A percentile compares a stretch with the other conserved stretches of the same genome.
These are phyloP conservation scores for Dichetophora obliterata DNA, from an alignment of 2,888 invertebrate species.

Conservation along the genomic window DNA sequence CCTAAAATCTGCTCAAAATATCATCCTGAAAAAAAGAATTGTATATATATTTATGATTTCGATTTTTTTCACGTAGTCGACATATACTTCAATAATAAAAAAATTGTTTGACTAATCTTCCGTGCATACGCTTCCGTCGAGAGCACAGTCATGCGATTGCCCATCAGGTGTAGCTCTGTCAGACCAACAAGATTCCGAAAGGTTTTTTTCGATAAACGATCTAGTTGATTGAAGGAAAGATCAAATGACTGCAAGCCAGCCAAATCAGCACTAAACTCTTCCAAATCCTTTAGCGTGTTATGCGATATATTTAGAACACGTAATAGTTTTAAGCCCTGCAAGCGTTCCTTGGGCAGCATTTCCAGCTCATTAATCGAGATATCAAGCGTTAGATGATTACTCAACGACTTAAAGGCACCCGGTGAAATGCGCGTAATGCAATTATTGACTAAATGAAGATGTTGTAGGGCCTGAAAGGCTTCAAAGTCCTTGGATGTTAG, in stretches of 20 bases:
- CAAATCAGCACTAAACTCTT: slow-evolving; percentile 85
- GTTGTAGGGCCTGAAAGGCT: slow-evolving; percentile 83
- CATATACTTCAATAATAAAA: no score
- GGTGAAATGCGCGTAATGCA: slow-evolving; percentile 84
- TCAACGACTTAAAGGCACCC: slow-evolving; percentile 84
- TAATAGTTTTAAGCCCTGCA: slow-evolving; percentile 82
- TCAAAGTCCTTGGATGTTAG: slow-evolving; percentile 89
- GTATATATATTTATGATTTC: no score
- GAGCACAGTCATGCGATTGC: slow-evolving; percentile 85
- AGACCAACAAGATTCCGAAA: slow-evolving; percentile 84
- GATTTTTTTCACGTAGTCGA: no score
- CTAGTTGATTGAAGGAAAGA: slow-evolving; percentile 86
- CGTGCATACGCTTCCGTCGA: slow-evolving; percentile 85
- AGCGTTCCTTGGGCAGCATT: slow-evolving; percentile 84
- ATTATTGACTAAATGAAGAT: slow-evolving; percentile 81
- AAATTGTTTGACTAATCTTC: no score
- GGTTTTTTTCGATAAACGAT: slow-evolving; percentile 80
- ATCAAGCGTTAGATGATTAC: slow-evolving; percentile 83
- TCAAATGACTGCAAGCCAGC: slow-evolving; percentile 84
- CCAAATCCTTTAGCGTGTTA: slow-evolving; percentile 84
- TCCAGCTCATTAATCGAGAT: slow-evolving; percentile 87
- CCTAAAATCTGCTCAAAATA: no score
- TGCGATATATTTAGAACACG: slow-evolving; percentile 85
- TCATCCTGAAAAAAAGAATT: no score
- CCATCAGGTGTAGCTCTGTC: slow-evolving; percentile 82